Conservation (phyloP, 2,113 vertebrate species). For the Physeter macrocephalus region DNA sequence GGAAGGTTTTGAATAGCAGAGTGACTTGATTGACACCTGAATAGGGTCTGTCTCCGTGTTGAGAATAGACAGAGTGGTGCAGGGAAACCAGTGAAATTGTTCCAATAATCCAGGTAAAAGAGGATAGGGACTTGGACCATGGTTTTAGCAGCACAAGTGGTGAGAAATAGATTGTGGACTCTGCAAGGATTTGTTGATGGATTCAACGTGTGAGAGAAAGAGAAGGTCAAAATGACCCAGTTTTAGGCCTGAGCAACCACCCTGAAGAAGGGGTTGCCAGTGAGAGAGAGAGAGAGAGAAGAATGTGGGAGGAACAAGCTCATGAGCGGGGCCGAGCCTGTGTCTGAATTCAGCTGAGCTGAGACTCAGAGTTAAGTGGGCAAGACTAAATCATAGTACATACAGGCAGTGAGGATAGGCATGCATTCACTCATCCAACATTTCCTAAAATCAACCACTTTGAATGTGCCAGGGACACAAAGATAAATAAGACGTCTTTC, state of each 20-base stretch:
- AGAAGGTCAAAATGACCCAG: not conserved
- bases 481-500: conserved; percentile 4
- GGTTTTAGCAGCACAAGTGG: not conserved
- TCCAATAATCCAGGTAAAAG: not conserved
- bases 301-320: not conserved
- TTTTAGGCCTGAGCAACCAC: not conserved
- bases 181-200: not conserved
- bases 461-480: not conserved
- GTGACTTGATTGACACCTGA: not conserved
- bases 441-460: not conserved
- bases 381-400: not conserved
- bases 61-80: not conserved
- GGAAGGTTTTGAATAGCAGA: not conserved
- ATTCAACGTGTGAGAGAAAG: not conserved
- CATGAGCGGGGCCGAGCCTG: not conserved
- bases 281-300: not conserved
- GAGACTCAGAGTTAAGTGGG: not conserved
- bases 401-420: not conserved
- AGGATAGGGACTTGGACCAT: not conserved
- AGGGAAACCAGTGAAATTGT: not conserved
- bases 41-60: not conserved
- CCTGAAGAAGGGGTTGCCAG: not conserved
- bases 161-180: not conserved
- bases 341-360: not conserved
- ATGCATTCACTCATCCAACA: not conserved